Evolutionary conservation across 2,113 vertebrate species (phyloP).

Genomic region (Phaetusa simplex): DNA sequence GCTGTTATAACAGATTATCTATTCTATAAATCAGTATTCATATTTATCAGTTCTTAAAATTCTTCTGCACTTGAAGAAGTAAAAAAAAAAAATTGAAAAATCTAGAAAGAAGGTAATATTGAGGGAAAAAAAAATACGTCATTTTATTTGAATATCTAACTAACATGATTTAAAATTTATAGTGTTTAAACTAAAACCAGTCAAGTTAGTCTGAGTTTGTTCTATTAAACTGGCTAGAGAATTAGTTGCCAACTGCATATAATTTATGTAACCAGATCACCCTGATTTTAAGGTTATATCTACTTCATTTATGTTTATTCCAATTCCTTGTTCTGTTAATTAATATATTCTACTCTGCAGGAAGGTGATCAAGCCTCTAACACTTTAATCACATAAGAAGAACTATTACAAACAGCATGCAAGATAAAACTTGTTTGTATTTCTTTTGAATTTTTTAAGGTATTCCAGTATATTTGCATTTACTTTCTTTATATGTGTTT

Average conservation of each 20-base stretch:
- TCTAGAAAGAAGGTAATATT: background rate
- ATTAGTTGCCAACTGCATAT: background rate
- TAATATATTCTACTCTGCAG: background rate
- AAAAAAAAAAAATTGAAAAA: background rate
- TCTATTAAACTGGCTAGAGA: background rate
- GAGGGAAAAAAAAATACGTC: rapidly evolving
- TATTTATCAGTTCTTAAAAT: background rate
- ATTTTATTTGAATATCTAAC: background rate
- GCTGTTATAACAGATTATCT: background rate
- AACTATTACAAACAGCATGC: background rate
- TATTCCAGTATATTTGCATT: background rate
- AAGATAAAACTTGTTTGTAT: background rate
- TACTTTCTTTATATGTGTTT: background rate
- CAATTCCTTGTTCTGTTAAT: background rate
- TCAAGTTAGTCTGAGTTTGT: background rate
- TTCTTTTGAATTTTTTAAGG: background rate
- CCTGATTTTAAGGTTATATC: background rate
- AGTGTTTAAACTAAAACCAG: background rate
- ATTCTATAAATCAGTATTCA: background rate
- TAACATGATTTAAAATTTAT: background rate
- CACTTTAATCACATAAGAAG: background rate
- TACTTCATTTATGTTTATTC: background rate
- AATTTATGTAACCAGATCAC: background rate
- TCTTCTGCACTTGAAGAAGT: background rate
- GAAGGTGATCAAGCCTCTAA: background rate